phyloP scores from a whole-genome alignment of 1,140 invertebrate species.

The Tetragnatha versicolor region DNA sequence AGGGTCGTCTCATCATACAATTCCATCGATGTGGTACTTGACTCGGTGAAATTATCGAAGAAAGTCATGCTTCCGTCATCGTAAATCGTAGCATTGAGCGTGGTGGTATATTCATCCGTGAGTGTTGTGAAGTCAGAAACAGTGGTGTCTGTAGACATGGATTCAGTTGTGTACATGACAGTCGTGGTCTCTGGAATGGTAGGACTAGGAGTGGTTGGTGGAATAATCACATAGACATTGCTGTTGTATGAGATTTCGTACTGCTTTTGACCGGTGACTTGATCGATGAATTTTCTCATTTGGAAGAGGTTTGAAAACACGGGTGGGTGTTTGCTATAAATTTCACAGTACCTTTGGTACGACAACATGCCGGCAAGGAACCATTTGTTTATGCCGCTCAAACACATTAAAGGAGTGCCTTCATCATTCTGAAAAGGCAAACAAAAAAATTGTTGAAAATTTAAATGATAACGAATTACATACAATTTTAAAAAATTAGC shows the following conservation, averaged over 20 bases:
- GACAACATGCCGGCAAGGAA: conserved; percentile 54
- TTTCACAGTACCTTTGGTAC: conserved; percentile 49
- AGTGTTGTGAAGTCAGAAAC: not conserved
- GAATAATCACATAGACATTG: conserved; percentile 32
- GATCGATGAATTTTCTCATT: conserved; percentile 53
- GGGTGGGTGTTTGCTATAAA: conserved; percentile 54
- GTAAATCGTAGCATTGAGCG: not conserved
- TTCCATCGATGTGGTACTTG: too few relatives aligned
- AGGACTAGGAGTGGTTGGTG: conserved; percentile 45
- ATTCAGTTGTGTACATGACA: not conserved
- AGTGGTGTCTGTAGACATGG: not conserved
- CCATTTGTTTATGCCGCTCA: conserved; percentile 62
- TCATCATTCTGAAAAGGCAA: conserved; percentile 70
- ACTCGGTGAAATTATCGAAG: not conserved
- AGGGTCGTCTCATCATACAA: too few relatives aligned
- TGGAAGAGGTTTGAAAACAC: conserved; percentile 56
- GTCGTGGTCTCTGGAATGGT: conserved; percentile 34
- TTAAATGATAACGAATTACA: too few relatives aligned
- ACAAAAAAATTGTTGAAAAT: conserved; percentile 2
- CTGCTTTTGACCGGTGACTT: conserved; percentile 45
- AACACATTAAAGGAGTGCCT: conserved; percentile 73
- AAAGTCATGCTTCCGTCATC: not conserved
- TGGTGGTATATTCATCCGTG: too few relatives aligned
- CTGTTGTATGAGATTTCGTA: conserved; percentile 46
- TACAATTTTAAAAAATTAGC: too few relatives aligned